Percentiles rank a stretch among this genome's conserved stretches.
These are phyloP conservation scores for Ochotona princeps DNA, from an alignment of 2,113 vertebrate species.

Conservation along the genomic window DNA sequence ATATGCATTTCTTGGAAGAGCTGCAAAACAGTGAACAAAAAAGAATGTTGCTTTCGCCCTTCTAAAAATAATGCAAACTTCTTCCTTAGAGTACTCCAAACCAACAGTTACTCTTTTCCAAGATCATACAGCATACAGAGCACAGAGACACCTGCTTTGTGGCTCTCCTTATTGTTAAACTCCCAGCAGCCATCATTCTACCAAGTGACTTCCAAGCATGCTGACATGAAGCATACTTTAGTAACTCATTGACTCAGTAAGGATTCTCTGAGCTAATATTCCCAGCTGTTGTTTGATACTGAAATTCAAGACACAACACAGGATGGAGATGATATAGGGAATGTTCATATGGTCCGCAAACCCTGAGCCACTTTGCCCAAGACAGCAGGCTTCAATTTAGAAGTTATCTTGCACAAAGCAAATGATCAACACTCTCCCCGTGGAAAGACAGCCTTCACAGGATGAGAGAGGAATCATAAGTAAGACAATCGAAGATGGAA, in stretches of 20 bases:
- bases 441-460: background rate
- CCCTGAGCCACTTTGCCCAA: background rate
- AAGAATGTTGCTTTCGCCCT: background rate
- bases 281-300: slow-evolving; percentile 18
- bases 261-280: slow-evolving; percentile 7
- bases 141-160: background rate
- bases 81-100: background rate
- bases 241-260: slow-evolving; percentile 8
- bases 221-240: background rate
- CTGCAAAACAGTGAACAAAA: background rate
- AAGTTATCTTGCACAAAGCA: slow-evolving; percentile 20
- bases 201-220: background rate
- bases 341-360: background rate
- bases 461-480: background rate
- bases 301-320: slow-evolving; percentile 15
- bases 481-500: background rate
- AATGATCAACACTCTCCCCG: slow-evolving; percentile 29
- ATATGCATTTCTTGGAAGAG: background rate
- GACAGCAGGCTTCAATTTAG: background rate
- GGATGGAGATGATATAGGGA: background rate
- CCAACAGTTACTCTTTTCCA: background rate
- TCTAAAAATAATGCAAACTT: background rate
- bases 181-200: slow-evolving; percentile 31
- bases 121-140: background rate
- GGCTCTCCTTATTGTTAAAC: slow-evolving; percentile 51